A percentile compares a stretch with the other conserved stretches of the same genome.
phyloP scores from a whole-genome alignment of 2,797 vertebrate genomes.

The Premnoplex brunnescens region DNA sequence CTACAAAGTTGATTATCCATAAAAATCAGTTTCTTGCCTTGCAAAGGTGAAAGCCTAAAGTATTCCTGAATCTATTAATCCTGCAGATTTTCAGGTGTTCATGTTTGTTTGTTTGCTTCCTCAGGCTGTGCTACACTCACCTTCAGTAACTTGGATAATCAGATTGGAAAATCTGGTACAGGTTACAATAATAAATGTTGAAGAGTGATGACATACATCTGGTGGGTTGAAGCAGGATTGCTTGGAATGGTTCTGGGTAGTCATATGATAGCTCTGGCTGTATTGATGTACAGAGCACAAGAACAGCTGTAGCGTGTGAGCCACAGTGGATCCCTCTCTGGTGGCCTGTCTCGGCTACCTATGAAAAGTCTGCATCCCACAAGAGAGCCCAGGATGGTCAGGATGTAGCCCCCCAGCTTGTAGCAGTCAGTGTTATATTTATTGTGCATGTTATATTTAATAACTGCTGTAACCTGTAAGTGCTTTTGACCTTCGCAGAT shows the following conservation, averaged over 20 bases:
- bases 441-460: not conserved
- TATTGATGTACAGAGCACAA: not conserved
- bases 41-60: not conserved
- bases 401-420: not conserved
- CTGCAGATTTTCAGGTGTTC: not conserved
- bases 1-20: not conserved
- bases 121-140: not conserved
- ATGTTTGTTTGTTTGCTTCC: not conserved
- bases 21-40: not conserved
- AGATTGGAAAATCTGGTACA: not conserved
- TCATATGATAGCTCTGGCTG: not conserved
- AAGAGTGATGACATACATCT: not conserved
- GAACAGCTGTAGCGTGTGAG: accelerated
- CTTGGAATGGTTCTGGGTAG: not conserved
- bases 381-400: accelerated
- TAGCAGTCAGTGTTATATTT: not conserved
- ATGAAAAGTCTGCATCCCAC: not conserved
- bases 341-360: too few relatives aligned
- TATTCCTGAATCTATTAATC: not conserved
- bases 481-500: not conserved
- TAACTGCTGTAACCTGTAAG: not conserved
- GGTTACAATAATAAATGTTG: not conserved
- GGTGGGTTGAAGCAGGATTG: not conserved
- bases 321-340: not conserved
- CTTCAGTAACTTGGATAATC: not conserved